Percentiles rank a stretch among this genome's conserved stretches.
phyloP scores from a whole-genome alignment of 30 jellyfish, hydroid and myxozoan species.

The Hydractinia symbiolongicarpus region DNA sequence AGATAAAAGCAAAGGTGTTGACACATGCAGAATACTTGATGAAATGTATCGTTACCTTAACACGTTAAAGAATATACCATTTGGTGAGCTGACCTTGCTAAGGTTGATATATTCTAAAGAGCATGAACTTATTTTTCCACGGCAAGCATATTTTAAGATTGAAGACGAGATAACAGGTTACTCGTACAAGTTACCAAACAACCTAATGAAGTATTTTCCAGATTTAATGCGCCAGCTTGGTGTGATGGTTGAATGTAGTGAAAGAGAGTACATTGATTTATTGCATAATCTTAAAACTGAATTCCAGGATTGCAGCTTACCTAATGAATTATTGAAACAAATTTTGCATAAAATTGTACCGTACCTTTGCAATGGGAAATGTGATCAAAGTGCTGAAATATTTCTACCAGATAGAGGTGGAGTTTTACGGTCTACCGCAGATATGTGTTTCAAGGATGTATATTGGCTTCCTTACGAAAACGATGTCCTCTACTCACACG shows the following conservation, averaged over 20 bases:
- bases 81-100: background rate
- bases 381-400: slow-evolving; percentile 13
- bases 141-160: slow-evolving; percentile 11
- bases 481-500: slow-evolving; percentile 26
- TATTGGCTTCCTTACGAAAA: slow-evolving; percentile 40
- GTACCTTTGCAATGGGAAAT: background rate
- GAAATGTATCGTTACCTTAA: slow-evolving; percentile 2
- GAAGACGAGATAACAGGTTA: slow-evolving; percentile 35
- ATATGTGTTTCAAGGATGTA: slow-evolving; percentile 36
- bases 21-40: background rate
- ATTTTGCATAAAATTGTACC: slow-evolving; percentile 30
- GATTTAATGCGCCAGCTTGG: slow-evolving; percentile 36
- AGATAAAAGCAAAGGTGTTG: background rate
- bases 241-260: slow-evolving; percentile 26
- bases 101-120: slow-evolving; percentile 11
- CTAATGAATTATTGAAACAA: slow-evolving; percentile 8
- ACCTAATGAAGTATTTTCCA: background rate
- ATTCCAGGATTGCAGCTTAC: background rate
- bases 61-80: background rate
- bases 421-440: slow-evolving; percentile 10
- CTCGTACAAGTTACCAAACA: slow-evolving; percentile 25
- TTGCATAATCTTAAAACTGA: slow-evolving; percentile 12
- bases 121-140: slow-evolving; percentile 20
- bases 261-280: slow-evolving; percentile 24
- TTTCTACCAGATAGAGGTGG: slow-evolving; percentile 49